Base-by-base conservation (phyloP, 2,888 invertebrate genomes). In the Clitarchus hookeri region DNA sequence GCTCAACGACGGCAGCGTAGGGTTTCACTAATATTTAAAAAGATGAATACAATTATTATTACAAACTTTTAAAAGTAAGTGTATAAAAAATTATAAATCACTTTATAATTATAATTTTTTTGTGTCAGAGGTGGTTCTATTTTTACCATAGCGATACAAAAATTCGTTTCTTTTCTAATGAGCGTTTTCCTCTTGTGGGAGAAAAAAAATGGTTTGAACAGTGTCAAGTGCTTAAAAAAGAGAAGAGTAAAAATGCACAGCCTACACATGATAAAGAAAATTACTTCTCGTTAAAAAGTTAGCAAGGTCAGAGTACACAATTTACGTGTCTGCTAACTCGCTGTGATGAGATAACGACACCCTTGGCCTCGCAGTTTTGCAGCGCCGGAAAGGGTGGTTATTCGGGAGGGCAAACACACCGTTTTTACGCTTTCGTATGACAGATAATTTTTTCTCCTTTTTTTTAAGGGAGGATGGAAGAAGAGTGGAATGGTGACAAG, bases 261-360 rank as follows among this genome's bases (percentile, higher is more conserved):
- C 3, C 65, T 23, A 65, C 65, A 65, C 65, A 65, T 11, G 65
- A 65, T 65, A 65, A 65, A 11, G 65, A 65, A 65, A 65, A 65
- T 65, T 65, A n/a, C 65, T 65, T 65, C 65, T 65, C 65, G 65
- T 65, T 65, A 65, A 65, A 65, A 65, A 65, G 65, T 65, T 23
- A 65, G 65, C 11, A 65, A 6, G 65, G 23, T 65, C 3, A 23
- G 65, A 19, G 65, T 23, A 65, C 65, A 65, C 65, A 65, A 65
- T 65, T 65, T 65, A 65, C 65, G 19, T n/a, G 65, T 12, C 65
- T 65, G 65, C 65, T 65, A 65, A 65, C n/a, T 65, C 16, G 65
- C 65, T 65, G 2, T 65, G 65, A 65, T 23, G 65, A 11, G 65
- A 65, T 65, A 65, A 65, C 65, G 65, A 65, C 65, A 65, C 65